These are phyloP conservation scores for Drosophila ambigua DNA, from an alignment of 1,140 invertebrate genomes.

Conservation along the genomic window DNA sequence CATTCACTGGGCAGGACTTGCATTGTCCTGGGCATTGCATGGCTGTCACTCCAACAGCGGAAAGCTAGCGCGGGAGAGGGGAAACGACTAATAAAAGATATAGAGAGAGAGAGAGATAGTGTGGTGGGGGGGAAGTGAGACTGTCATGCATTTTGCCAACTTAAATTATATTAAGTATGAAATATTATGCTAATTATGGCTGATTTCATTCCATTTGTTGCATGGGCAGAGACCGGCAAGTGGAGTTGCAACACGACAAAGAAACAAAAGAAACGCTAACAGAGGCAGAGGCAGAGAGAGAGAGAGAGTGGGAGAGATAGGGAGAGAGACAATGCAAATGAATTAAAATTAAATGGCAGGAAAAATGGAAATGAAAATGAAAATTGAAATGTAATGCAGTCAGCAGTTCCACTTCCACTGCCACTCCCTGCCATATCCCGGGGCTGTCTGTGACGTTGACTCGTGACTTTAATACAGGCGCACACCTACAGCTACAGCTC, in stretches of 20 bases:
- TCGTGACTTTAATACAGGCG: slow-evolving; percentile 38
- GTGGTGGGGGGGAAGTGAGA: background rate
- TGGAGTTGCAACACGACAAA: too few species aligned
- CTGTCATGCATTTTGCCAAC: slow-evolving; percentile 61
- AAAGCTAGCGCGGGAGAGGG: background rate
- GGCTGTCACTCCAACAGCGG: slow-evolving; percentile 58
- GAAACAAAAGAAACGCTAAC: slow-evolving; percentile 52
- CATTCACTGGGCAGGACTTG: slow-evolving; percentile 13
- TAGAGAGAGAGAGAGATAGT: too few species aligned
- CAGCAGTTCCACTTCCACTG: background rate
- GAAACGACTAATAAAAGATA: slow-evolving; percentile 6
- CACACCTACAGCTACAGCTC: background rate
- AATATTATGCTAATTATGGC: slow-evolving; percentile 82
- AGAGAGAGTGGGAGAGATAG: background rate
- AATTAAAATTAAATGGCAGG: slow-evolving; percentile 78
- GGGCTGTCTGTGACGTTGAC: slow-evolving; percentile 41
- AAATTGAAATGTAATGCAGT: slow-evolving; percentile 78
- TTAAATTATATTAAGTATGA: slow-evolving; percentile 83
- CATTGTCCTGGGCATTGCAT: slow-evolving; percentile 64
- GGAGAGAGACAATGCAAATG: slow-evolving; percentile 74
- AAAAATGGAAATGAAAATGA: slow-evolving; percentile 47
- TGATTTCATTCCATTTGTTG: slow-evolving; percentile 73
- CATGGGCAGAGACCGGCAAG: background rate
- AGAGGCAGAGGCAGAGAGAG: background rate
- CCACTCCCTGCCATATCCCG: slow-evolving; percentile 21